Conservation (phyloP, 2,797 vertebrate genomes). For the Sebastes nivosus region DNA sequence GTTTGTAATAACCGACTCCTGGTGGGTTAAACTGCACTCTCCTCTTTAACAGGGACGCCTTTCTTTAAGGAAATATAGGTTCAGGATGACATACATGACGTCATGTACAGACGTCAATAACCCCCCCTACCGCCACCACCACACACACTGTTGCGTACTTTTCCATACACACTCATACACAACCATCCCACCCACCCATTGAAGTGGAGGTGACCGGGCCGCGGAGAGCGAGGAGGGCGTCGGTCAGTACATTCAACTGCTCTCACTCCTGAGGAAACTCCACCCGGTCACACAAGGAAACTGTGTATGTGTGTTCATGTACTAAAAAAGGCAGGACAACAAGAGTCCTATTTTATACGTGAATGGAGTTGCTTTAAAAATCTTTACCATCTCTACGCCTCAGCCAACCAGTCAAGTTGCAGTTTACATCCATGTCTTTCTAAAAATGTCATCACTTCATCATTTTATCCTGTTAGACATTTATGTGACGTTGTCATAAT, state of each 20-base stretch:
- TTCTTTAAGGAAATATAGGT: conserved; percentile 2
- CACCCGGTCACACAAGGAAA: conserved; percentile 58
- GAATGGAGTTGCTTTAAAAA: not conserved
- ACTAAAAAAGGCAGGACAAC: not conserved
- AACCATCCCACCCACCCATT: conserved; percentile 9
- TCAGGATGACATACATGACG: conserved; percentile 18
- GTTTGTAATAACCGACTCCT: too few relatives aligned
- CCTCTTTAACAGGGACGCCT: not conserved
- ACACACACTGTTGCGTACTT: not conserved
- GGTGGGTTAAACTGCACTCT: not conserved
- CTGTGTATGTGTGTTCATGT: not conserved
- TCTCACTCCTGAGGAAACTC: conserved; percentile 66
- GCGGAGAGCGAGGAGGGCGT: conserved; percentile 22
- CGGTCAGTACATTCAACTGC: conserved; percentile 14
- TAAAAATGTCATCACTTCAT: too few relatives aligned
- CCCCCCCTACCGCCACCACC: too few relatives aligned
- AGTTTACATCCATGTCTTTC: too few relatives aligned
- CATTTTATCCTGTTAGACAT: too few relatives aligned
- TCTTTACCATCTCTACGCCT: too few relatives aligned
- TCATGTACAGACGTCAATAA: not conserved
- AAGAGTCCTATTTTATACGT: not conserved
- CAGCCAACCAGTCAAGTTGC: too few relatives aligned
- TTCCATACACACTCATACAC: not conserved
- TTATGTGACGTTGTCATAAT: too few relatives aligned
- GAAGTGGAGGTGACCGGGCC: conserved; percentile 2